Base-by-base conservation (phyloP, 2,888 invertebrate genomes). In the Pseudeuparius sepicola region DNA sequence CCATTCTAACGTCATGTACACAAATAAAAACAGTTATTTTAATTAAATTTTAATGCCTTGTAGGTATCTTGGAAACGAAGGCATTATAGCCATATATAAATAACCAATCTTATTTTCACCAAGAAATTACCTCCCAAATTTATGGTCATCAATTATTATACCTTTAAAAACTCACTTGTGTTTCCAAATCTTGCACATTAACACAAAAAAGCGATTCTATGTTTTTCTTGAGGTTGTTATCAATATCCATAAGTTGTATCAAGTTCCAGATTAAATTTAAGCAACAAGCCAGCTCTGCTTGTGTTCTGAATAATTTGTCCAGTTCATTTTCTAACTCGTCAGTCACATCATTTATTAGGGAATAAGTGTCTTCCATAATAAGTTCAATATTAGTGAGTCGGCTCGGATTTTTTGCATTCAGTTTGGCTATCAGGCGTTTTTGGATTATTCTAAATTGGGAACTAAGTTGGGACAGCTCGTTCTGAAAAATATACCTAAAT, bases 381-480 rank as follows among this genome's bases (percentile, higher is more conserved):
- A 73, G 72, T 55, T 83, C 80, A 31, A 89, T 60, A 36, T 78
- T 74, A 26, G 73, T 71, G 40, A 88, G 67, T 24, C 84, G 75
- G 2, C 76, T 71, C 1, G 83, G 81, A 32, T 80, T 86, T 53
- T 81, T 73, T 37, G 87, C 83, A 45, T 84, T 82, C 53, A 82
- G 80, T 53, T 82, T 78, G 2, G 80, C 74, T 40, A 89, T 64
- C 20, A 89, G 64, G 41, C 78, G 67, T 54, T 80, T 77, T 60
- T 89, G 84, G 18, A 89, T 73, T 36, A 80, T 66, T 27, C 83
- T 71, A 56, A 83, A 81, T 57, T 89, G 88, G 16, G 73, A 68
- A 44, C 81, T 76, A 25, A 77, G 63, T 34, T 72, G 60, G 17
- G 62, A 59, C 17, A 73, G 48, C 36, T 68, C 63, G 20, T 66